Base-by-base conservation (phyloP, 2,797 vertebrate species). In the Anguilla pacifica region DNA sequence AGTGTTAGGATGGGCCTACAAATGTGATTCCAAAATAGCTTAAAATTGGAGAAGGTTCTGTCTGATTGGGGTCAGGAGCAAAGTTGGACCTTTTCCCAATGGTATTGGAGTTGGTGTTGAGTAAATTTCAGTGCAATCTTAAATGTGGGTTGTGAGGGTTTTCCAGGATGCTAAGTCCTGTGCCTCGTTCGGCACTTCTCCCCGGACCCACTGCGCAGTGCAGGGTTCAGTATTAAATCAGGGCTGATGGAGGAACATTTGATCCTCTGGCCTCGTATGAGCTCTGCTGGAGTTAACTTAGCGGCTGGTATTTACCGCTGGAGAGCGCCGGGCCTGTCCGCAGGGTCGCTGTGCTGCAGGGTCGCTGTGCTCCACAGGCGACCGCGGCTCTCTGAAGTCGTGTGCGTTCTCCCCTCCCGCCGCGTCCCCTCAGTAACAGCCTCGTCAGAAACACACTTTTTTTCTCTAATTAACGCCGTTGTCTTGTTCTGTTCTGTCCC, bases 401-500 rank as follows among this genome's bases (percentile, higher is more conserved):
- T 74, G 28, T 4, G 28, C 35, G 70, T 17, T 74, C 35, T 22
- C 3, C 2, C 70, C 28, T 35, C 70, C 31, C 6, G 39, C 39
- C 22, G 74, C 11, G 17, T 28, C 64, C 25, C 7, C 25, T n/a
- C 64, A 70, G 64, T 70, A 11, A 28, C 39, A 17, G 35, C 35
- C 35, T 43, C 17, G 74, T 79, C 74, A 79, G 43, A 25, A 46
- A 79, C 74, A 39, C 19, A 1, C n/a, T 25, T 67, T 4, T n/a
- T 70, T 70, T 70, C 10, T 9, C 7, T 28, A 64, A 28, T 70
- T 70, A 70, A 70, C 64, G 9, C 64, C 25, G 25, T 67, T 17
- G 25, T 70, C 64, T 70, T 28, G 59, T 70, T 82, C 81, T 89
- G 43, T 46, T 46, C 43, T 28, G 86, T 85, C 89, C 86, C 90